Evolutionary conservation across 2,797 vertebrate species (phyloP).

Genomic region (Phataginus tricuspis): DNA sequence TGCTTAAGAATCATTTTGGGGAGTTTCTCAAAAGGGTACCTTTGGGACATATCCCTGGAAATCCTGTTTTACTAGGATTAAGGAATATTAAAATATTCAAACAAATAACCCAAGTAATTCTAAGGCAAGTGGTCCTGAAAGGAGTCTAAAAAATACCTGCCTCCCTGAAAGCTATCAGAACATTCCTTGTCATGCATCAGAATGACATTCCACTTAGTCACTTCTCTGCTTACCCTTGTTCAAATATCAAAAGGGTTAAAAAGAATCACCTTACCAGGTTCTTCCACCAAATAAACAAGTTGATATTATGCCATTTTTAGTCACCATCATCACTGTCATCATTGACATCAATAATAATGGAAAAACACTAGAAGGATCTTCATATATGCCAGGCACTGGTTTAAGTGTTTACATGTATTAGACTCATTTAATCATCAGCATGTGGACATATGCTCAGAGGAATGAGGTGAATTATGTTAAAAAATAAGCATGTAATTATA

Average conservation of each 20-base stretch:
- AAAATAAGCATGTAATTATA: neutral
- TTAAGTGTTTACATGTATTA: neutral
- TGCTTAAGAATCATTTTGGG: neutral
- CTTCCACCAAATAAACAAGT: neutral
- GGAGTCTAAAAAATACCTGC: neutral
- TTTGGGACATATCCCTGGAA: neutral
- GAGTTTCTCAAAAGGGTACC: neutral
- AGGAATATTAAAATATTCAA: neutral
- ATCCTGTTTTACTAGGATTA: neutral
- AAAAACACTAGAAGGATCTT: neutral
- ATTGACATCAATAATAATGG: neutral
- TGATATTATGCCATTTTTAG: neutral
- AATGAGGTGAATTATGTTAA: neutral
- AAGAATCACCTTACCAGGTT: neutral
- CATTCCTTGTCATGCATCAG: neutral
- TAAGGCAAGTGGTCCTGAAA: neutral
- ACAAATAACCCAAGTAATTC: neutral
- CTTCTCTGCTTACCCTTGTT: neutral
- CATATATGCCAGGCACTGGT: no score
- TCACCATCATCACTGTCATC: neutral
- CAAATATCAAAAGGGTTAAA: neutral
- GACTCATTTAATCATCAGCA: neutral
- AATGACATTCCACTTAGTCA: neutral
- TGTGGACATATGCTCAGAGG: neutral
- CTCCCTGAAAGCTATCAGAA: neutral